Evolutionary conservation across 2,797 vertebrate species (phyloP).

Genomic region (Anisognathus igniventris): DNA sequence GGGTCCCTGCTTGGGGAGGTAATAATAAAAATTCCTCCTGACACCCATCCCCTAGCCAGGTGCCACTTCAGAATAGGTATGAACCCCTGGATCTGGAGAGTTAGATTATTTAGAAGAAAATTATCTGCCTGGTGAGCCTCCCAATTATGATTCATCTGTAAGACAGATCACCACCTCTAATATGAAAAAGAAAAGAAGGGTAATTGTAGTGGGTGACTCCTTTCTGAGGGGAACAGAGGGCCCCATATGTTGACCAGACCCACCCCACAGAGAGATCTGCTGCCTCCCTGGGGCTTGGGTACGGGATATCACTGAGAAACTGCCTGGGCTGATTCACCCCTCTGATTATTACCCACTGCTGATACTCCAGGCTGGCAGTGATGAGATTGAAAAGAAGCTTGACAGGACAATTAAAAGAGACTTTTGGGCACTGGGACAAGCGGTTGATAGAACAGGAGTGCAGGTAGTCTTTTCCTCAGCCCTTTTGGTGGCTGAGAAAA

Average conservation of each 20-base stretch:
- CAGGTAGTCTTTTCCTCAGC: background rate
- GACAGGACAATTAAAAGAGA: background rate
- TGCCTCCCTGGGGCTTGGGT: background rate
- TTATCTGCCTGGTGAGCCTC: background rate
- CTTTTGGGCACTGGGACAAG: background rate
- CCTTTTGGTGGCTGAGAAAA: background rate
- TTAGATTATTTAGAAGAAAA: background rate
- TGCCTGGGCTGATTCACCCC: background rate
- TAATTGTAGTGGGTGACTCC: background rate
- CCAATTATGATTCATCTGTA: background rate
- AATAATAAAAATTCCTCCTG: background rate
- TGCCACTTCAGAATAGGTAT: background rate
- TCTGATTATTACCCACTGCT: background rate
- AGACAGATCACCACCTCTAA: background rate
- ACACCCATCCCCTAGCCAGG: background rate
- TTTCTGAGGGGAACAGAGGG: background rate
- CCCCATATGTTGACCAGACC: background rate
- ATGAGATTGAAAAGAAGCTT: background rate
- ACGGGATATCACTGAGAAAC: background rate
- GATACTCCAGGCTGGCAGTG: background rate
- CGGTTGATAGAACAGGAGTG: background rate
- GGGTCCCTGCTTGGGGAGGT: background rate
- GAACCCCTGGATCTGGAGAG: background rate
- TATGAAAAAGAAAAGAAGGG: background rate
- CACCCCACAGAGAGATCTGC: background rate